Base-by-base conservation (phyloP, 92 coral and sea anemone genomes). In the Umimayanthus kanabou region DNA sequence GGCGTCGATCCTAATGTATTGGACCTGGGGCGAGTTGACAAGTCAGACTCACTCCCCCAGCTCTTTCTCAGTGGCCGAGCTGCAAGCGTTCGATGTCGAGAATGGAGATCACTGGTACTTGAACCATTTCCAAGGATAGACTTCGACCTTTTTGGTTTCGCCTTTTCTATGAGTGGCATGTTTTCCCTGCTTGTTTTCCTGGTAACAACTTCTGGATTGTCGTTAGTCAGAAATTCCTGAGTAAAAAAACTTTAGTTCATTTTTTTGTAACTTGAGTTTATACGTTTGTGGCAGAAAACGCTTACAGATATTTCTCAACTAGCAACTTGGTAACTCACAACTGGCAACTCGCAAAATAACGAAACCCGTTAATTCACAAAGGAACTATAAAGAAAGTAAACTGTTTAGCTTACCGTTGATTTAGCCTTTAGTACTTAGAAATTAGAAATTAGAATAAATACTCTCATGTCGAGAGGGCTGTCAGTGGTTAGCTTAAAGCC, bases 21-120 rank as follows among this genome's bases (percentile, higher is more conserved):
- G 28, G 91, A 89, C 39, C 91, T 73, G 47, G 87, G 82, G 16
- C 91, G 76, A 66, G 66, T 30, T 13, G 91, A 75, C 58, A 89
- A 72, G 74, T 89, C 88, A 49, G 91, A 69, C 67, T 89, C 91
- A 76, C 91, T 89, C 16, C 77, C 40, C 87, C 87, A 83, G 87
- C 43, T 67, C 45, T 83, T 83, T 70, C 65, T 25, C 58, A 83
- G 28, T 43, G 65, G 87, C 33, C 55, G 57, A 28, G 57, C 45
- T 8, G 76, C 50, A 23, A 25, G 74, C n/a, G 67, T 30, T 9
- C 57, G 42, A 25, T 69, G 45, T 33, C 61, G 37, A 25, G 33
- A 23, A 23, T 4, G 20, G 23, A 14, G 20, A 3, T 61, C 49
- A 6, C 45, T 39, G 25, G 10, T 57, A 5, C 39, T 47, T 15